Percentiles rank a stretch among this genome's conserved stretches.
phyloP scores from a whole-genome alignment of 2,113 vertebrate species.

The Hassar affinis region DNA sequence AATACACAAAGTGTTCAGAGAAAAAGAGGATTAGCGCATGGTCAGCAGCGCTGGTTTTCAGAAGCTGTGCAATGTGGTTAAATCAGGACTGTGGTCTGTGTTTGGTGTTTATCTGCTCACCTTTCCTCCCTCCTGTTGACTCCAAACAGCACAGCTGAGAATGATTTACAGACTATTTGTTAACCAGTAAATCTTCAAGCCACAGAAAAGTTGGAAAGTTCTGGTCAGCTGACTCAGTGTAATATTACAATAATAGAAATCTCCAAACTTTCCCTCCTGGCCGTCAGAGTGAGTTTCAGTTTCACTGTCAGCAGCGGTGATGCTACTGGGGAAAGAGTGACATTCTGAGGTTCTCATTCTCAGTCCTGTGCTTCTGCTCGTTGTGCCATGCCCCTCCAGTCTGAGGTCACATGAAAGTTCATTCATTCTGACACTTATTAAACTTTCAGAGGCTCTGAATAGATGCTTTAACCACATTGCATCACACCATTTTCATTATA shows the following conservation, averaged over 20 bases:
- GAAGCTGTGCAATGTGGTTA: not conserved
- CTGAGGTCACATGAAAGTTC: conserved; percentile 7
- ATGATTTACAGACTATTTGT: conserved; percentile 17
- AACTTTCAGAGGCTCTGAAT: not conserved
- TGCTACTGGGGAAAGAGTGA: not conserved
- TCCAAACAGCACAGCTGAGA: not conserved
- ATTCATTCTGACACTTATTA: not conserved
- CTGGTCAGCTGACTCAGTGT: not conserved
- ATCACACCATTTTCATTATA: too few species aligned
- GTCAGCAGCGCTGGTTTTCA: not conserved
- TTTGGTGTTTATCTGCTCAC: not conserved
- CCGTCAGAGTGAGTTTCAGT: not conserved
- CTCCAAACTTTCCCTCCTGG: not conserved
- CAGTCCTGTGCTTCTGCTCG: not conserved
- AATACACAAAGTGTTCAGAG: not conserved
- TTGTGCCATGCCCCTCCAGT: too few species aligned
- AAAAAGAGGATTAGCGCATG: not conserved
- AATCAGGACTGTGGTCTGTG: not conserved
- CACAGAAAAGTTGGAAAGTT: not conserved
- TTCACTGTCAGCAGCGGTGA: not conserved
- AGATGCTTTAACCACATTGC: too few species aligned
- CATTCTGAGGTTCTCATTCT: too few species aligned
- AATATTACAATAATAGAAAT: not conserved
- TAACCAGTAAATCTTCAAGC: not conserved
- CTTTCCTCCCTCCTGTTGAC: not conserved